These are phyloP conservation scores for Melanotaenia trifasciata DNA, from an alignment of 2,797 vertebrate species.

Conservation along the genomic window DNA sequence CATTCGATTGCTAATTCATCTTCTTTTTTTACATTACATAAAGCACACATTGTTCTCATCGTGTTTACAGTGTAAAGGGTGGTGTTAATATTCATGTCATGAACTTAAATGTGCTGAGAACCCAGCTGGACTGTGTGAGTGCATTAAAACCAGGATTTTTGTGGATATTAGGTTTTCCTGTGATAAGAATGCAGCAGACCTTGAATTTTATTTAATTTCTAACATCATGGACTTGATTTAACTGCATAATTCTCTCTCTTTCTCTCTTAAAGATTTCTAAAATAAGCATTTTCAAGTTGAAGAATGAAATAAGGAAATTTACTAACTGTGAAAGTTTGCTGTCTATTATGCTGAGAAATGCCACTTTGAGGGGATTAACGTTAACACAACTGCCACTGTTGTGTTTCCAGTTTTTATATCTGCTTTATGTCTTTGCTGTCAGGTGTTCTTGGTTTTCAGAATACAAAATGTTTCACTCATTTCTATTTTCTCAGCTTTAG, in stretches of 20 bases:
- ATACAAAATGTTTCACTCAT: background rate
- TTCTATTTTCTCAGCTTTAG: background rate
- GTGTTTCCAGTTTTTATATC: background rate
- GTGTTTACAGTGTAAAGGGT: background rate
- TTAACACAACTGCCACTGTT: background rate
- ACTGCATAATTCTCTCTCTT: background rate
- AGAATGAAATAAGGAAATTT: background rate
- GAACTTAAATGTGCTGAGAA: background rate
- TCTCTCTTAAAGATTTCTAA: background rate
- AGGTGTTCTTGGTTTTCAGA: background rate
- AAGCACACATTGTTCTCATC: background rate
- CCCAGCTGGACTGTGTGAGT: background rate
- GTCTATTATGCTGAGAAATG: background rate
- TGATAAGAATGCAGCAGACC: background rate
- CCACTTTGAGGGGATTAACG: background rate
- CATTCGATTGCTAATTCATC: conserved; percentile 15
- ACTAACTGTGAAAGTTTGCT: background rate
- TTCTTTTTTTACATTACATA: conserved; percentile 7
- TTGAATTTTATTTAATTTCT: conserved; percentile 7
- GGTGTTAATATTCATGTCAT: background rate
- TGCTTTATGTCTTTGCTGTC: background rate
- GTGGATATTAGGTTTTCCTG: background rate
- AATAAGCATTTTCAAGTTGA: background rate
- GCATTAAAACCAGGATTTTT: conserved; percentile 1
- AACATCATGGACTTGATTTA: background rate